phyloP scores from a whole-genome alignment of 1,140 invertebrate species.

The Pogonomyrmex californicus region DNA sequence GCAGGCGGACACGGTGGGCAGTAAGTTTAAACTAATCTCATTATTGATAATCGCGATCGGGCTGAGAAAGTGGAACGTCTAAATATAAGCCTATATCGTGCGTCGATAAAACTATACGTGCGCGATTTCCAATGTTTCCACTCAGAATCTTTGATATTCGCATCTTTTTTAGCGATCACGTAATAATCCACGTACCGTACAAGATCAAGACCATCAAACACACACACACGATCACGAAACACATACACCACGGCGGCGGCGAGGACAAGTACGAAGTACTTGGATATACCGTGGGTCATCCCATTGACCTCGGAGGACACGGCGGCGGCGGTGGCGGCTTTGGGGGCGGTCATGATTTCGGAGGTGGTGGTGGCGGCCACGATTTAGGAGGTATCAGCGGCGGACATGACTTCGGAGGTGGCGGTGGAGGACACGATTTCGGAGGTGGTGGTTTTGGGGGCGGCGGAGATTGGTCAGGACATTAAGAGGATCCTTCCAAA shows the following conservation, averaged over 20 bases:
- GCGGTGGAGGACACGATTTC: constrained; percentile 45
- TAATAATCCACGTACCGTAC: constrained; percentile 85
- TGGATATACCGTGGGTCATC: constrained; percentile 83
- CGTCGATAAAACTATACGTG: neutral
- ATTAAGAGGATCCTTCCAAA: constrained; percentile 6
- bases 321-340: constrained; percentile 49
- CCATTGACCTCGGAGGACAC: constrained; percentile 76
- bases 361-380: constrained; percentile 65
- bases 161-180: constrained; percentile 73
- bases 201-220: constrained; percentile 84
- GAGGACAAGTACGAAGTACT: constrained; percentile 82
- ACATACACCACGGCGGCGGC: constrained; percentile 78
- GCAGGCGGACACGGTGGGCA: constrained; percentile 67
- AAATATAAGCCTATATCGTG: neutral
- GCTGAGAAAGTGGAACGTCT: neutral
- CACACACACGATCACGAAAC: constrained; percentile 84
- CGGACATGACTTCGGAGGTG: constrained; percentile 23
- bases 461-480: constrained; percentile 60
- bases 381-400: constrained; percentile 58
- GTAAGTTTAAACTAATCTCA: constrained; percentile 68
- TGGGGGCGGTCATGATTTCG: constrained; percentile 75
- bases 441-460: constrained; percentile 61
- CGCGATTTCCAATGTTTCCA: neutral
- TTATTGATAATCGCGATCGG: neutral
- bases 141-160: neutral